phyloP scores from a whole-genome alignment of 2,797 vertebrate genomes.

The Micromesistius poutassou region DNA sequence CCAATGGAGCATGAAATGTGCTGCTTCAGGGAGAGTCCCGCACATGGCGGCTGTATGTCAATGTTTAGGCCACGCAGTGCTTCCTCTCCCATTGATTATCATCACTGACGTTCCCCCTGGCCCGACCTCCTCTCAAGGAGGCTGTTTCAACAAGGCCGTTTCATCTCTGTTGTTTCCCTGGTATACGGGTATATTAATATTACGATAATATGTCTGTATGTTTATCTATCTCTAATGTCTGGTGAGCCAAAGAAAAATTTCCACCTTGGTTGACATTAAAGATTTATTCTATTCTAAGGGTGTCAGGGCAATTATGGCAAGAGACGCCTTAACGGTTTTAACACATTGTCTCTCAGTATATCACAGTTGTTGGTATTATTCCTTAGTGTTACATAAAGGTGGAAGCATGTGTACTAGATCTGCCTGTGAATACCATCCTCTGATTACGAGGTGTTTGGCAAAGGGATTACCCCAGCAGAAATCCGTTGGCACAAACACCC shows the following conservation, averaged over 20 bases:
- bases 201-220: too few relatives aligned
- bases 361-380: not conserved
- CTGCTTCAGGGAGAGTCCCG: conserved; percentile 38
- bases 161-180: not conserved
- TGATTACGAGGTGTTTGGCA: not conserved
- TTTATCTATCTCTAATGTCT: too few relatives aligned
- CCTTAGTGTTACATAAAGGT: not conserved
- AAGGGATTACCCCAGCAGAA: conserved; percentile 7
- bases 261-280: too few relatives aligned
- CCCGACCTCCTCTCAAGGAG: not conserved
- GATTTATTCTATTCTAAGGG: too few relatives aligned
- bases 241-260: too few relatives aligned
- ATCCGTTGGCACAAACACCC: conserved; percentile 25
- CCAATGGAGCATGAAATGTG: conserved; percentile 32
- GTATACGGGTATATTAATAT: too few relatives aligned
- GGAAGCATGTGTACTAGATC: not conserved
- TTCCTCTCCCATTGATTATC: conserved; percentile 23
- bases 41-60: not conserved
- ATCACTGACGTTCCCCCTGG: conserved; percentile 8
- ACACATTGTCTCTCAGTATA: not conserved
- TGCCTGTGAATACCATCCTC: not conserved
- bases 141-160: not conserved
- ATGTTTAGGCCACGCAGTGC: not conserved
- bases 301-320: not conserved
- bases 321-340: not conserved